phyloP scores from a whole-genome alignment of 2,113 vertebrate genomes.

The Campylomormyrus tamandua region DNA sequence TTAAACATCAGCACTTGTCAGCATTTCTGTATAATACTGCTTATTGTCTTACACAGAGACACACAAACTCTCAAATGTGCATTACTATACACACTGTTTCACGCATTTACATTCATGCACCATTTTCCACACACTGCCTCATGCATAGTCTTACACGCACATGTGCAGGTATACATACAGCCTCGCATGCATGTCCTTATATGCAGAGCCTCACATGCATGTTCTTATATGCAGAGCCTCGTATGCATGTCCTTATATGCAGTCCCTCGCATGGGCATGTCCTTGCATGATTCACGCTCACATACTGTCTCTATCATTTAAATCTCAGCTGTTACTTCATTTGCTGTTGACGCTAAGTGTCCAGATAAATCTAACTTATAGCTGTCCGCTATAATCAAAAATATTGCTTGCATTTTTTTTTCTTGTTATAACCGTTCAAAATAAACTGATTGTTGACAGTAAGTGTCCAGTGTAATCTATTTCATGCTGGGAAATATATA shows the following conservation, averaged over 20 bases:
- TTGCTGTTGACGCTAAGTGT: not conserved
- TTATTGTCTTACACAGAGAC: not conserved
- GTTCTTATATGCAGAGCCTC: not conserved
- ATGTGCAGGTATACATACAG: not conserved
- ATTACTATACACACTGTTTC: not conserved
- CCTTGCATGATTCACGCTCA: not conserved
- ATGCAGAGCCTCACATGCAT: not conserved
- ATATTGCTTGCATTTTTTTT: not conserved
- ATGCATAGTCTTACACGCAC: not conserved
- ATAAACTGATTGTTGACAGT: not conserved
- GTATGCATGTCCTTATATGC: not conserved
- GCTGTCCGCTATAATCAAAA: not conserved
- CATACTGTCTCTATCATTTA: not conserved
- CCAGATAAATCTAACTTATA: conserved; percentile 6
- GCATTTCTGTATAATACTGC: not conserved
- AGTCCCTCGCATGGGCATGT: not conserved
- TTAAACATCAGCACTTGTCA: not conserved
- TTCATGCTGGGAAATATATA: not conserved
- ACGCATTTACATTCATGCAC: not conserved
- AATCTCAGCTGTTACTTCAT: not conserved
- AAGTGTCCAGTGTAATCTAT: not conserved
- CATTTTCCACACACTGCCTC: not conserved
- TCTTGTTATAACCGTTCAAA: not conserved
- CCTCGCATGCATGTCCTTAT: not conserved
- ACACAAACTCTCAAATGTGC: not conserved